These are phyloP conservation scores for Manis javanica DNA, from an alignment of 2,797 vertebrate genomes.

Conservation along the genomic window DNA sequence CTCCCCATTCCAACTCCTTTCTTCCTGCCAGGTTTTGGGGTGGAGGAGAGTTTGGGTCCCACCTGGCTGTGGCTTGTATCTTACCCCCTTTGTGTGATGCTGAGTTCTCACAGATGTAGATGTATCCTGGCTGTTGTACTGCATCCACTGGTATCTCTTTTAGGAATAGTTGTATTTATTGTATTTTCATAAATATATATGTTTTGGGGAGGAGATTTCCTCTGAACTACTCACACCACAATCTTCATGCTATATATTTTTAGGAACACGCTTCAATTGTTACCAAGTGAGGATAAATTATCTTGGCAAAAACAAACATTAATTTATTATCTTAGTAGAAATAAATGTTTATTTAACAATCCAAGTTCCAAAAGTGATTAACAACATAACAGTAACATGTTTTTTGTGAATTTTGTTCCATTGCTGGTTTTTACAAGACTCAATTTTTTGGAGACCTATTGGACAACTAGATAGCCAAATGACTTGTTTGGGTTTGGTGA, in stretches of 20 bases:
- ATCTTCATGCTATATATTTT: conserved; percentile 33
- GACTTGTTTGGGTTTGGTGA: not conserved
- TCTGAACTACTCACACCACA: no score
- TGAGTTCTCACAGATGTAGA: no score
- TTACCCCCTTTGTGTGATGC: no score
- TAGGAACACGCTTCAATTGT: conserved; percentile 61
- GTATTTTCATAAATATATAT: no score
- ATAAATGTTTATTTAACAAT: not conserved
- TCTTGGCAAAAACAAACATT: not conserved
- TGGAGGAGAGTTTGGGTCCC: no score
- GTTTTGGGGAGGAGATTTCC: no score
- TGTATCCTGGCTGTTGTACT: no score
- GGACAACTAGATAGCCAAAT: not conserved
- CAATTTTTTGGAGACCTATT: not conserved
- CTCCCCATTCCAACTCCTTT: no score
- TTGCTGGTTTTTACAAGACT: not conserved
- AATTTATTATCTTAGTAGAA: not conserved
- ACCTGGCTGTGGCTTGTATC: no score
- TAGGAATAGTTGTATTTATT: no score
- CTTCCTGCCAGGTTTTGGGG: no score
- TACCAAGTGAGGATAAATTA: not conserved
- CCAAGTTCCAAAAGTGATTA: not conserved
- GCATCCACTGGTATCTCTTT: no score
- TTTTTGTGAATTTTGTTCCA: not conserved
- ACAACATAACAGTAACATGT: not conserved